Conservation (phyloP, 2,113 vertebrate species). For the Recurvirostra avosetta region DNA sequence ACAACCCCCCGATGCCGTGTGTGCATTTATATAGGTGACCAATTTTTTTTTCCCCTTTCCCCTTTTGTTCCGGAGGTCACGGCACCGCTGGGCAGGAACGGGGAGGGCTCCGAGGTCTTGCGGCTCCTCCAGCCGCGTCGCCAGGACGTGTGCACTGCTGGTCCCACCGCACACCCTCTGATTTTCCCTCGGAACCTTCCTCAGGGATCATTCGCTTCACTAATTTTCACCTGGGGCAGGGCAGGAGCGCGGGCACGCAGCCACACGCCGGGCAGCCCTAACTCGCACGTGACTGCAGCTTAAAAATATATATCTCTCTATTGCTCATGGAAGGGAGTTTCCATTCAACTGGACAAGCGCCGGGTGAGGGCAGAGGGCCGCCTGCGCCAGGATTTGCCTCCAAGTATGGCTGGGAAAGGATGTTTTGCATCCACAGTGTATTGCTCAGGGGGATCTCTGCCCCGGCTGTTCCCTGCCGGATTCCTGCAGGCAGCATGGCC, state of each 20-base stretch:
- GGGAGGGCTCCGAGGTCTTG: neutral
- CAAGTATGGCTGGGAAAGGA: neutral
- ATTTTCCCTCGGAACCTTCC: neutral
- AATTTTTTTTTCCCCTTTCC: neutral
- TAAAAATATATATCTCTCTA: neutral
- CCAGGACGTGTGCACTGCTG: neutral
- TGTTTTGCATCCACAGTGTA: neutral
- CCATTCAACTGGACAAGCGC: neutral
- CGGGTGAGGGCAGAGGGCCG: neutral
- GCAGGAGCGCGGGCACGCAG: neutral
- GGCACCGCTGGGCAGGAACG: neutral
- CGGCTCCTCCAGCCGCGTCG: neutral
- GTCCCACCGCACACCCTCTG: neutral
- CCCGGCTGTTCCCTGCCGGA: neutral
- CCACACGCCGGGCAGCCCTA: neutral
- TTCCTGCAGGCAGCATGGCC: neutral
- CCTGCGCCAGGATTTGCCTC: neutral
- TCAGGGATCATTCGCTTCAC: neutral
- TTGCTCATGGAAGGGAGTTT: neutral
- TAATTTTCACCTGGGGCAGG: neutral
- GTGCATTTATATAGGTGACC: neutral
- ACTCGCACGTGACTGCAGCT: neutral
- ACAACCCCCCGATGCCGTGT: accelerated
- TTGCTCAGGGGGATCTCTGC: neutral
- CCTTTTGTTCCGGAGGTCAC: neutral